Evolutionary conservation across 2,888 invertebrate genomes (phyloP).

Genomic region (Cataglyphis albicans): DNA sequence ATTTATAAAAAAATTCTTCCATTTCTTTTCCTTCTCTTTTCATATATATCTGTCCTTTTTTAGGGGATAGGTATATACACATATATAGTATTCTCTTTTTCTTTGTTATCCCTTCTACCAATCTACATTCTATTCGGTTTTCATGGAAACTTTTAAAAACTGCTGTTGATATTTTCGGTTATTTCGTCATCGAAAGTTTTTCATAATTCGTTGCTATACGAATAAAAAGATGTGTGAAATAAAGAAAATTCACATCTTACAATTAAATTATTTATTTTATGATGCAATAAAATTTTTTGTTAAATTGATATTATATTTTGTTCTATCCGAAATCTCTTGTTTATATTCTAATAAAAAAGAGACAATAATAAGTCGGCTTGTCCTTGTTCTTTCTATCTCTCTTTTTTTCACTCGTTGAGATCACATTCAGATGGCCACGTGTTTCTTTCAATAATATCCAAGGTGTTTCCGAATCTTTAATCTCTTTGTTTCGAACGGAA

Average conservation of each 20-base stretch:
- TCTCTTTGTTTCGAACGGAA: constrained; percentile 23
- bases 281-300: background rate
- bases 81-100: too few species aligned
- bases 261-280: background rate
- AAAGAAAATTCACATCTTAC: background rate
- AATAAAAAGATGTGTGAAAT: background rate
- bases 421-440: background rate
- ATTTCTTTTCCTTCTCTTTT: background rate
- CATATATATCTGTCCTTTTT: background rate
- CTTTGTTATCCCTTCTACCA: too few species aligned
- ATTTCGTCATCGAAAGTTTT: background rate
- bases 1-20: background rate
- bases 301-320: background rate
- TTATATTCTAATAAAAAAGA: constrained; percentile 13
- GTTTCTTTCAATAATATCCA: background rate
- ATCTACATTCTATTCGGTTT: too few species aligned
- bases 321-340: background rate
- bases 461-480: background rate
- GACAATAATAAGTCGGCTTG: background rate
- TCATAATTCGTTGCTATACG: too few species aligned
- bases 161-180: background rate
- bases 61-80: too few species aligned
- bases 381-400: constrained; percentile 1
- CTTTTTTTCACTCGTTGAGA: background rate
- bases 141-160: background rate